These are phyloP conservation scores for Numenius phaeopus DNA, from an alignment of 2,797 vertebrate genomes.

Conservation along the genomic window DNA sequence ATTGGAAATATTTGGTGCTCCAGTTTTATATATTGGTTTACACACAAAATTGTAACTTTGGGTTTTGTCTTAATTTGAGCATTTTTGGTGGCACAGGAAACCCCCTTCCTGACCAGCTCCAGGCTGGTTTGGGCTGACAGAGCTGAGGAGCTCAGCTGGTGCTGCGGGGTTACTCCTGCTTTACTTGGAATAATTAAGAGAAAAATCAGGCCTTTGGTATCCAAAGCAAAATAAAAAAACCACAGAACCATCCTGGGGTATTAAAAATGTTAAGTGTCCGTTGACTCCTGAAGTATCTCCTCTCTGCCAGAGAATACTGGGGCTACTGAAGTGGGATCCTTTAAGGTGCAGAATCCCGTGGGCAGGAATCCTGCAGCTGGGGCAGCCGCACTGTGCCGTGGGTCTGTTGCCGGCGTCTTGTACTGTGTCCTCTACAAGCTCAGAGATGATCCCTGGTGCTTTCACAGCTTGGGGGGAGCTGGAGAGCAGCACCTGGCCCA, in stretches of 20 bases:
- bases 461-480: background rate
- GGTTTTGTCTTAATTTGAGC: background rate
- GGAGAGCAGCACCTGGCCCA: background rate
- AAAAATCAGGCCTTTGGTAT: background rate
- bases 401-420: fast-evolving
- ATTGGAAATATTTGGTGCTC: background rate
- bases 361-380: background rate
- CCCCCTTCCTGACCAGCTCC: background rate
- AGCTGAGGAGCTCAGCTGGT: background rate
- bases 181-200: background rate
- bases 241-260: background rate
- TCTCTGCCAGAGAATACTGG: background rate
- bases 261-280: background rate
- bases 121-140: background rate
- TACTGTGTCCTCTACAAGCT: background rate
- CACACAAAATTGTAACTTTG: background rate
- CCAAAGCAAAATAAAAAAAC: background rate
- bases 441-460: background rate
- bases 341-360: background rate
- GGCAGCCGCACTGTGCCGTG: background rate
- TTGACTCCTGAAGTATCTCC: background rate
- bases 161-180: background rate
- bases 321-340: background rate
- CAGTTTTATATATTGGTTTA: background rate
- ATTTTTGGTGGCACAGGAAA: background rate